A percentile compares a stretch with the other conserved stretches of the same genome.
Evolutionary conservation across 2,797 vertebrate genomes (phyloP).

Genomic region (Semotilus atromaculatus): DNA sequence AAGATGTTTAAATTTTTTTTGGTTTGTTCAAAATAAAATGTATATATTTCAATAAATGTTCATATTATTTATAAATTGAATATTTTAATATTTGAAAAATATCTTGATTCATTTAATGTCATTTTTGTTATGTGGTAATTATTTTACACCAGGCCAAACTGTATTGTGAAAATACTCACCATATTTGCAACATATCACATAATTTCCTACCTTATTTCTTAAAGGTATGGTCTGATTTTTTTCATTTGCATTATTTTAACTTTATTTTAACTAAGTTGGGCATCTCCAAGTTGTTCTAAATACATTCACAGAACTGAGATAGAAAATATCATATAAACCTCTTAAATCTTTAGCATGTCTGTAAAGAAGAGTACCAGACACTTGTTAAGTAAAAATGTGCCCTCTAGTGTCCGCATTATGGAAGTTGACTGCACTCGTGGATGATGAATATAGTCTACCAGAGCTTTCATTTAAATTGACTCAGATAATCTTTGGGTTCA

Average conservation of each 20-base stretch:
- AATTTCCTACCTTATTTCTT: no score
- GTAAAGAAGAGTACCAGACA: background rate
- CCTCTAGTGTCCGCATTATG: slow-evolving; percentile 55
- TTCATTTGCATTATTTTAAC: background rate
- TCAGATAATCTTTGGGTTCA: background rate
- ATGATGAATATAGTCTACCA: background rate
- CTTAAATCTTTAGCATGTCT: background rate
- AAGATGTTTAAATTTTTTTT: background rate
- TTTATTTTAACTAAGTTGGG: background rate
- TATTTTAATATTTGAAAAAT: background rate
- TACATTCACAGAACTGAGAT: background rate
- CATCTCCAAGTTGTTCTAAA: background rate
- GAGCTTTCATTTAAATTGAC: background rate
- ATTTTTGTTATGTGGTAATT: background rate
- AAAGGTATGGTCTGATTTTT: background rate
- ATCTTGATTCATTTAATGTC: background rate
- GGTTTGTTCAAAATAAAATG: background rate
- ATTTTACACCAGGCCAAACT: background rate
- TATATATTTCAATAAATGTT: background rate
- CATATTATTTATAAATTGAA: background rate
- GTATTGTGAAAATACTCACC: no score
- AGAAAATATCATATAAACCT: slow-evolving; percentile 38
- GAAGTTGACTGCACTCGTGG: background rate
- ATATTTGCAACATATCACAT: no score
- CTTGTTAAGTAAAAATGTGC: slow-evolving; percentile 54